Conservation (phyloP, 2,113 vertebrate genomes). For the Philantomba maxwellii region DNA sequence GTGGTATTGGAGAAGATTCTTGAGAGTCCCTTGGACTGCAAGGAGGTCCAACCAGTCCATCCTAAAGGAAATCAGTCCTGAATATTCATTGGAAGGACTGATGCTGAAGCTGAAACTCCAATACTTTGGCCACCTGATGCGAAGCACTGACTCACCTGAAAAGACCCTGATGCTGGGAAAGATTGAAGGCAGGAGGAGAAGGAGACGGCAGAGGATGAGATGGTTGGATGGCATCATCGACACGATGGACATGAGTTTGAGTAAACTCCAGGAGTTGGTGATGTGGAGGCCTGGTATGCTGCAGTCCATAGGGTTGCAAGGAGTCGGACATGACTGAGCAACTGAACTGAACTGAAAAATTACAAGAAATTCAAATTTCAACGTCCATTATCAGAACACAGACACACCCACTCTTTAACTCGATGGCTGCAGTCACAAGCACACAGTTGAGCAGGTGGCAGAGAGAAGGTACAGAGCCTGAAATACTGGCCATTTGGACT, state of each 20-base stretch:
- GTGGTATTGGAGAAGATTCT: background rate
- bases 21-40: background rate
- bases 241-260: too few relatives aligned
- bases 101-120: too few relatives aligned
- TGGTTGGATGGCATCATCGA: too few relatives aligned
- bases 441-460: background rate
- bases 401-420: background rate
- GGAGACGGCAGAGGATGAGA: too few relatives aligned
- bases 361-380: background rate
- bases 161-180: too few relatives aligned
- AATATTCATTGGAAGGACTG: background rate
- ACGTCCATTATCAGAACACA: background rate
- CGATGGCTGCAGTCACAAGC: background rate
- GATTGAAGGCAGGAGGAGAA: too few relatives aligned
- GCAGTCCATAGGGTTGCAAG: background rate
- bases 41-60: background rate
- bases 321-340: accelerated
- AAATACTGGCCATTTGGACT: background rate
- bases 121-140: too few relatives aligned
- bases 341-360: background rate
- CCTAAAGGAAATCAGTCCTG: too few relatives aligned
- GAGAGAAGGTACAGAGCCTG: background rate
- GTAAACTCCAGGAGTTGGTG: too few relatives aligned
- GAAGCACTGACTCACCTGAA: too few relatives aligned
- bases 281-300: background rate